Percentiles rank a stretch among this genome's conserved stretches.
Evolutionary conservation across 2,888 invertebrate species (phyloP).

Genomic region (Nomada ruficornis): DNA sequence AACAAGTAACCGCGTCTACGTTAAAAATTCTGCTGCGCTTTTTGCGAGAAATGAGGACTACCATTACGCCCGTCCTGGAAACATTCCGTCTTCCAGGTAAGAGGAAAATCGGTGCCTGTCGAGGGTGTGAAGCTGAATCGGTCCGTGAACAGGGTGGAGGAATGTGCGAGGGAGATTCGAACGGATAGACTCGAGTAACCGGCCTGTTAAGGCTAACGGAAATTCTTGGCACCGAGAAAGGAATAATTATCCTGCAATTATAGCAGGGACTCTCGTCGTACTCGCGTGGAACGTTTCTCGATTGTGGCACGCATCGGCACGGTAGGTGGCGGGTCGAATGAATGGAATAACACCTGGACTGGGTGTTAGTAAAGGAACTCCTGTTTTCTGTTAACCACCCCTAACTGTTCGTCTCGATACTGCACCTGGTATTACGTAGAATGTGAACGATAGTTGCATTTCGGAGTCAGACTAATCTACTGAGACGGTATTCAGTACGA

Average conservation of each 20-base stretch:
- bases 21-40: conserved; percentile 54
- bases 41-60: conserved; percentile 26
- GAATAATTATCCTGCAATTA: conserved; percentile 69
- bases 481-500: conserved; percentile 3
- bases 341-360: conserved; percentile 48
- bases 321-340: conserved; percentile 24
- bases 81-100: conserved; percentile 49
- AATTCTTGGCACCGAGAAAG: conserved; percentile 59
- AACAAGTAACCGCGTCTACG: conserved; percentile 55
- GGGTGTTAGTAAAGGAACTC: conserved; percentile 12
- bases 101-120: conserved; percentile 40
- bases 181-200: conserved; percentile 25
- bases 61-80: conserved; percentile 63
- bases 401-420: conserved; percentile 37
- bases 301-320: conserved; percentile 9
- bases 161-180: not conserved
- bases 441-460: conserved; percentile 11
- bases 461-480: conserved; percentile 27
- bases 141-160: not conserved
- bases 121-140: conserved; percentile 21
- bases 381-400: conserved; percentile 46
- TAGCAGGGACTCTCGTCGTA: conserved; percentile 32
- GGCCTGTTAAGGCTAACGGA: conserved; percentile 45
- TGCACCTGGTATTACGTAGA: conserved; percentile 13
- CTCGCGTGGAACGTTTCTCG: conserved; percentile 19